Base-by-base conservation (phyloP, 2,797 vertebrate species). In the Micrastur ruficollis region DNA sequence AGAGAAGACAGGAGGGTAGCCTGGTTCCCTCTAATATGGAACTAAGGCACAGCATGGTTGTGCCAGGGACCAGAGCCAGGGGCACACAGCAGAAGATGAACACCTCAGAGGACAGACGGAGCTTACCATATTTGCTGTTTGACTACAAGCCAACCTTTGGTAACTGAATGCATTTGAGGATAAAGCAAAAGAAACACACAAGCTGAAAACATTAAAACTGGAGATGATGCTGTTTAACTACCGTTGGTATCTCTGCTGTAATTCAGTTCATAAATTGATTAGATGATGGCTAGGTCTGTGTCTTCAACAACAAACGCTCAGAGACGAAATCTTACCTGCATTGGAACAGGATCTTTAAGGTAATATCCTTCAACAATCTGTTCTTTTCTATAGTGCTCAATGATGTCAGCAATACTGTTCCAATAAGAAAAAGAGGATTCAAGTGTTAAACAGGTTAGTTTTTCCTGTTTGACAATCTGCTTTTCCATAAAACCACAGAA, bases 351-450 rank as follows among this genome's bases (percentile, higher is more conserved):
- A 89, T 99, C 99, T 98, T 99, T 99, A 94, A 99, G 98, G 96
- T 98, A 99, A 98, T 99, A 99, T 71, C 99, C 99, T 98, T 99
- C 99, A 50, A 99, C 99, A 97, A 99, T 99, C 96, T 99, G 99
- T 95, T 99, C 99, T 97, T 99, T 99, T 98, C 99, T 99, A 97
- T 99, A 99, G 98, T 99, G 99, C 81, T 99, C 99, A 82, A 99
- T 99, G 94, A 99, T 99, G 97, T 99, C 99, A 96, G 99, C 99
- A 98, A 99, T 99, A 97, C 99, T 99, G 96, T 98, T 96, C n/a
- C 97, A 96, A 86, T 72, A 95, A 84, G 14, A 95, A 81, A 95
- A 96, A 96, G 88, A 94, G 46, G 23, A 96, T 86, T 90, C 38
- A 62, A 88, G 92, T 8, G 71, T 50, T 95, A 84, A 96, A 89